These are phyloP conservation scores for Steinernema scapterisci DNA, from an alignment of 2,888 invertebrate species.

Conservation along the genomic window DNA sequence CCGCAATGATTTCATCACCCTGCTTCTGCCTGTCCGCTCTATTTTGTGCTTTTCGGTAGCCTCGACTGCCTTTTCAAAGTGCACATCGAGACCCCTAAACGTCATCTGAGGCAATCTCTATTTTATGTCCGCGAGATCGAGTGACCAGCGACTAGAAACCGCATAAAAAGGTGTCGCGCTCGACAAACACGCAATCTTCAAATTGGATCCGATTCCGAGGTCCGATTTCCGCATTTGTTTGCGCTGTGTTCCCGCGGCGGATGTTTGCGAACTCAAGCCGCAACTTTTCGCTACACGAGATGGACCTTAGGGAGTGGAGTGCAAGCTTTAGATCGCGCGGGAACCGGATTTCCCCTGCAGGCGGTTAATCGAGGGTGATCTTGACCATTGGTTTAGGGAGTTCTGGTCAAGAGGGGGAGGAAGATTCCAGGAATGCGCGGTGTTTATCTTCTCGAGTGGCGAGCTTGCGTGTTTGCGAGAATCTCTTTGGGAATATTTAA, in stretches of 20 bases:
- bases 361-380: no score
- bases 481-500: not conserved
- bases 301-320: no score
- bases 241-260: not conserved
- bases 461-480: not conserved
- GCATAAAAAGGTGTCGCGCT: not conserved
- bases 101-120: not conserved
- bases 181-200: not conserved
- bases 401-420: no score
- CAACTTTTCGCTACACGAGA: constrained; percentile 13
- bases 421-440: no score
- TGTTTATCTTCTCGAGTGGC: no score
- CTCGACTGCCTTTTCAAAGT: no score
- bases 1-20: no score
- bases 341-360: no score
- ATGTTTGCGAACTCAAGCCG: constrained; percentile 4
- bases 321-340: no score
- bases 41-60: no score
- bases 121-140: not conserved
- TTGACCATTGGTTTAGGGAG: no score
- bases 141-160: not conserved
- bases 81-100: not conserved
- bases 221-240: constrained; percentile 22
- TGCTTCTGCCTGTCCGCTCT: no score
- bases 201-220: constrained; percentile 20